Evolutionary conservation across 2,113 vertebrate species (phyloP), one percentile per base, ranked within the genome.

Genomic region (Mus pahari): DNA sequence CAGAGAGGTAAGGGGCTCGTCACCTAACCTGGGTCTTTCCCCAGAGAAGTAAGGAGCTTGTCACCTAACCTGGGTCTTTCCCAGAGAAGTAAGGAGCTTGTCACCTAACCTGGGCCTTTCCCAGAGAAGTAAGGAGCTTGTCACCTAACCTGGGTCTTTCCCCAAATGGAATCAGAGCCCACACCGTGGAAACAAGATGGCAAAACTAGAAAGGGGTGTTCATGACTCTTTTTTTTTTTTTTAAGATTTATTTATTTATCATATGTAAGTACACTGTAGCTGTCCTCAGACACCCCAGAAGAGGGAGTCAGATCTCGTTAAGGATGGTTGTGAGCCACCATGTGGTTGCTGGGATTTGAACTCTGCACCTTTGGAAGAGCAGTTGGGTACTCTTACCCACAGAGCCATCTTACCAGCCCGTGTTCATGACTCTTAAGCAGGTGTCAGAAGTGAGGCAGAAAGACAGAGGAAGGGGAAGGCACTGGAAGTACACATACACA

Each of bases 121-220:
- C 64, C 24, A 90, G 22, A 84, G 39, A 64, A 28, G 70, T 26
- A 4, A 81, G 95, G 8, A 93, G 7, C 48, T 6, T 48, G 48
- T 48, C 39, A 53, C 48, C 55, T 75, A 79, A 68, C 62, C 48
- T 68, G 66, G 22, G 87, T 75, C 71, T 42, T 68, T 92, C 68
- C 53, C 50, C 64, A 90, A 87, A 92, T 4, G 36, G 22, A 95
- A 89, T 89, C 60, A 92, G 60, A 96, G 42, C 11, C 8, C 28
- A 45, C 17, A 89, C 20, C 84, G 48, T 82, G 55, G n/a, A 86
- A 70, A 39, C 22, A 86, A 91, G 39, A 48, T 17, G 39, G n/a
- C 39, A 71, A 28, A 91, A 28, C 62, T 0, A 90, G 4, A 60
- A 86, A 79, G 83, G 12, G 77, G n/a, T 36, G 19, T 14, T 78